These are phyloP conservation scores for Morinoia aosen DNA, from an alignment of 2,888 invertebrate genomes.

Conservation along the genomic window DNA sequence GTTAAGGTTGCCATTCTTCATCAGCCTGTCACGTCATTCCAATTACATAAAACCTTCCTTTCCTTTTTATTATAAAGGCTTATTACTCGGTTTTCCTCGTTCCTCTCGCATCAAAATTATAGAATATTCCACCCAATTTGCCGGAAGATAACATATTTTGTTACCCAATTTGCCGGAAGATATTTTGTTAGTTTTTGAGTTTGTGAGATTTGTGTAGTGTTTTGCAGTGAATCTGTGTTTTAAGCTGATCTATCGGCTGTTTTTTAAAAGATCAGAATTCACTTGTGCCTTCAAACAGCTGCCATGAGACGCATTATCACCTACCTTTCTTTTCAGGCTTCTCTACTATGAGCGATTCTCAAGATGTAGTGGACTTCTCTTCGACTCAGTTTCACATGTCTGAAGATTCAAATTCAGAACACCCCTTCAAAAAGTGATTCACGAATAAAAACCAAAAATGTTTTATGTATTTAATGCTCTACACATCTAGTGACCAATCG, in stretches of 20 bases:
- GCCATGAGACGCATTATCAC: background rate
- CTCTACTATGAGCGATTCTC: conserved; percentile 67
- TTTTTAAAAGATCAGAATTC: background rate
- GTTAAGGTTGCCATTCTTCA: too few species aligned
- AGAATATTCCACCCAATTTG: too few species aligned
- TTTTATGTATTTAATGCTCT: background rate
- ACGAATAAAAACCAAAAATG: conserved; percentile 11
- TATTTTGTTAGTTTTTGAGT: background rate
- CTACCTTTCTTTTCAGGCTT: conserved; percentile 59
- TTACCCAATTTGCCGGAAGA: background rate
- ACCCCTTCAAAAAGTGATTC: conserved; percentile 64
- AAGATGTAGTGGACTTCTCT: conserved; percentile 66
- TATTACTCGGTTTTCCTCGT: too few species aligned
- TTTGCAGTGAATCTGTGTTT: background rate
- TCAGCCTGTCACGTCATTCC: too few species aligned
- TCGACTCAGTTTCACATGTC: conserved; percentile 64
- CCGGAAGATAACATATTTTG: too few species aligned
- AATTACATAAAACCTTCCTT: too few species aligned
- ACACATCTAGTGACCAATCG: background rate
- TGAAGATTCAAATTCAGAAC: conserved; percentile 66
- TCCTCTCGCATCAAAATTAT: too few species aligned
- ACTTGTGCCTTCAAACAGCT: background rate
- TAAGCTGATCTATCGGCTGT: background rate
- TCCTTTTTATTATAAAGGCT: too few species aligned
- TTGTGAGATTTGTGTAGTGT: background rate